Evolutionary conservation across 2,888 invertebrate genomes (phyloP).

Genomic region (Chrysopilus asiliformis): DNA sequence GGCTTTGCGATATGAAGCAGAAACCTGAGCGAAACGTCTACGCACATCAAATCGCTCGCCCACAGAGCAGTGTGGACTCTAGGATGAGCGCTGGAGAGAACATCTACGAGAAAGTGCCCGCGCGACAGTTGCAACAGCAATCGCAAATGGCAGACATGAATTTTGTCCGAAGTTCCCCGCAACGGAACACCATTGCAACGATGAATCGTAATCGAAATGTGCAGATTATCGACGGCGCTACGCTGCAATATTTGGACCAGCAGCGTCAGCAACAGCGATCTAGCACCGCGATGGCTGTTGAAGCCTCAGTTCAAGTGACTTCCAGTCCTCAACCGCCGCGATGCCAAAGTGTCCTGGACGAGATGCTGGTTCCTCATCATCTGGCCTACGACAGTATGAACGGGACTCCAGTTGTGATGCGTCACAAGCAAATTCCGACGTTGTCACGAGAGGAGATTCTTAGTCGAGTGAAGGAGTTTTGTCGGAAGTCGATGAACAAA

Average conservation of each 20-base stretch:
- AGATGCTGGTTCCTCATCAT: slow-evolving; percentile 22
- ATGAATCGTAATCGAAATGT: slow-evolving; percentile 23
- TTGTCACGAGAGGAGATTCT: slow-evolving; percentile 32
- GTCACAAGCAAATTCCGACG: slow-evolving; percentile 19
- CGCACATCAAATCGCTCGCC: neutral
- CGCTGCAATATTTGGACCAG: slow-evolving; percentile 9
- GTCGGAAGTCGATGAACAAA: slow-evolving; percentile 31
- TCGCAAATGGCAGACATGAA: slow-evolving; percentile 9
- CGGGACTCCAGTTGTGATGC: slow-evolving; percentile 17
- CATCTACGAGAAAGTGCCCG: slow-evolving; percentile 15
- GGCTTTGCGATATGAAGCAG: slow-evolving; percentile 30
- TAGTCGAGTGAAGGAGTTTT: slow-evolving; percentile 33
- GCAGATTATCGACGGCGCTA: slow-evolving; percentile 24
- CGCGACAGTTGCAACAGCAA: slow-evolving; percentile 11
- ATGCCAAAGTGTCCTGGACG: slow-evolving; percentile 32
- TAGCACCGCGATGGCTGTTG: slow-evolving; percentile 6
- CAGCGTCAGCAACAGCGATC: too few species aligned
- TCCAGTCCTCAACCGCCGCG: slow-evolving; percentile 19
- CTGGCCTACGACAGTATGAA: slow-evolving; percentile 19
- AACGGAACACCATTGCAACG: slow-evolving; percentile 31
- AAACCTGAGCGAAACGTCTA: slow-evolving; percentile 28
- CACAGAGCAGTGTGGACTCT: too few species aligned
- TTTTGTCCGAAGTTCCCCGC: slow-evolving; percentile 28
- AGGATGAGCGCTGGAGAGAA: slow-evolving; percentile 11
- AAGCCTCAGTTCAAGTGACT: slow-evolving; percentile 5